These are phyloP conservation scores for Illadopsis cleaveri DNA, from an alignment of 2,113 vertebrate species.

Conservation along the genomic window DNA sequence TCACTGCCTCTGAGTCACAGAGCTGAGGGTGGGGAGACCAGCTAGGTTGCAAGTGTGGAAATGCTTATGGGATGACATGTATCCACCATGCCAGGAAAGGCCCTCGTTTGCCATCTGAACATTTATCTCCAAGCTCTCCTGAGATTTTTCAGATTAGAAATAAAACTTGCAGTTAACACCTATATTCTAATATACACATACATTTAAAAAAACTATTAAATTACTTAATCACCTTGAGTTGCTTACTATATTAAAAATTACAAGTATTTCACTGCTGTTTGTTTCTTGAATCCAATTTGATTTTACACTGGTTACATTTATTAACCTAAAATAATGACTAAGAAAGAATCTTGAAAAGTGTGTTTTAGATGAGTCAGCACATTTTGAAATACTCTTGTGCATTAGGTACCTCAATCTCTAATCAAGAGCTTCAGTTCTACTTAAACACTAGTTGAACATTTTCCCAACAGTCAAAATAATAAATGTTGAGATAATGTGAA, in stretches of 20 bases:
- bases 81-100: not conserved
- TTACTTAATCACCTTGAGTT: not conserved
- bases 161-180: not conserved
- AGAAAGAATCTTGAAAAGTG: not conserved
- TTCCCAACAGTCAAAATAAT: not conserved
- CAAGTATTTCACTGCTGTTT: not conserved
- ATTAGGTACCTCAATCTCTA: not conserved
- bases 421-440: not conserved
- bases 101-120: not conserved
- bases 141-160: not conserved
- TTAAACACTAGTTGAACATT: not conserved
- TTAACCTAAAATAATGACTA: not conserved
- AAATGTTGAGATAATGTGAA: not conserved
- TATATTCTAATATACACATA: not conserved
- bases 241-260: not conserved
- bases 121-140: not conserved
- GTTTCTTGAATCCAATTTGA: not conserved
- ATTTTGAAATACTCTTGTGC: not conserved
- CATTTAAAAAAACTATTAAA: not conserved
- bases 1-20: not conserved
- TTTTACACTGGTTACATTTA: not conserved
- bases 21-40: not conserved
- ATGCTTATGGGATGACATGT: accelerated
- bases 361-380: not conserved
- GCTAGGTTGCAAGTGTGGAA: not conserved